These are phyloP conservation scores for Eupithecia inturbata DNA, from an alignment of 2,888 invertebrate species.

Conservation along the genomic window DNA sequence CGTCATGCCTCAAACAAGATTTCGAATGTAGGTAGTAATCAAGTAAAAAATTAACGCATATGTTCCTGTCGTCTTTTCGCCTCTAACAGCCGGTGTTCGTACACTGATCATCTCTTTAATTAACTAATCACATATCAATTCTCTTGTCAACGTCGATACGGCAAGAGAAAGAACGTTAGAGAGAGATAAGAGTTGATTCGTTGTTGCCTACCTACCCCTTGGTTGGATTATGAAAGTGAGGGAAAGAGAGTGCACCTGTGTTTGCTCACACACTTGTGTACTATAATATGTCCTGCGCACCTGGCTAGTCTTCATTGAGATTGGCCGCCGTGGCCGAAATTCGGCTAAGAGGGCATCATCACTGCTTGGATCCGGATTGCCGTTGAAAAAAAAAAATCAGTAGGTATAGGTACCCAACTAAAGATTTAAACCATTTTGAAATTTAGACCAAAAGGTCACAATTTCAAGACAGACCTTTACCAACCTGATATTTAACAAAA, in stretches of 20 bases:
- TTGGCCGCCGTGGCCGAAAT: no score
- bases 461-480: constrained; percentile 32
- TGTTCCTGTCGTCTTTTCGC: no score
- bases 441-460: constrained; percentile 10
- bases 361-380: neutral
- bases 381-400: neutral
- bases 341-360: no score
- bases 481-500: constrained; percentile 30
- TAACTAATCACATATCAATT: neutral
- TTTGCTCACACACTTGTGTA: no score
- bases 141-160: no score
- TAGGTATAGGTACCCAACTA: neutral
- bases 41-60: neutral
- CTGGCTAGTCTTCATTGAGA: no score
- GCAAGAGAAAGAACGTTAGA: no score
- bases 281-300: no score
- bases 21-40: neutral
- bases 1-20: neutral
- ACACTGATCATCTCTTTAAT: neutral
- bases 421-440: neutral
- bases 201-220: neutral
- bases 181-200: neutral
- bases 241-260: no score
- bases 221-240: no score
- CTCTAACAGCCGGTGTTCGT: neutral